These are phyloP conservation scores for Halocaridina rubra DNA, from an alignment of 2,888 invertebrate species.

Conservation along the genomic window DNA sequence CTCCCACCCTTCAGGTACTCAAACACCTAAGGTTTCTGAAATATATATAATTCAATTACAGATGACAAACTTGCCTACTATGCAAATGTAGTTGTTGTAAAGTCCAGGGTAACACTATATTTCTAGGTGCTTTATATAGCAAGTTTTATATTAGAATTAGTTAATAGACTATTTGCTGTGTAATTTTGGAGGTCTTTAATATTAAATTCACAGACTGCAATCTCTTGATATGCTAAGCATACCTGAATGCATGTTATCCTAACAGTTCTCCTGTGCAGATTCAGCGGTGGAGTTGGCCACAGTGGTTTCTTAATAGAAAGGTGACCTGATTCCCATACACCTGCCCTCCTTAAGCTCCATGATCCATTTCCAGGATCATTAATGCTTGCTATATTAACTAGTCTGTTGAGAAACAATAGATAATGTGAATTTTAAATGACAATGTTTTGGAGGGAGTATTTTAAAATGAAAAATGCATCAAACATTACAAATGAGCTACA, in stretches of 20 bases:
- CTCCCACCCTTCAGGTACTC: neutral
- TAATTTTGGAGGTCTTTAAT: no score
- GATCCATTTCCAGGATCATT: neutral
- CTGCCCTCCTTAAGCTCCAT: neutral
- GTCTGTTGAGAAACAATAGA: no score
- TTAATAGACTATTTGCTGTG: no score
- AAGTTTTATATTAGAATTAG: no score
- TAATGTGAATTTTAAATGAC: no score
- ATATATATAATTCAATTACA: neutral
- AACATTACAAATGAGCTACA: no score
- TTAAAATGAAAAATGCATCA: no score
- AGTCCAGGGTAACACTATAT: neutral
- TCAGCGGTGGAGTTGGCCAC: neutral
- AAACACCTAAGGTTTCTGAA: constrained; percentile 21
- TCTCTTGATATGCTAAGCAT: neutral
- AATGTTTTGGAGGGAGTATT: no score
- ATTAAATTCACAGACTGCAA: no score
- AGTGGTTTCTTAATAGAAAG: neutral
- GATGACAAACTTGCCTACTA: neutral
- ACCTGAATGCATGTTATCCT: neutral
- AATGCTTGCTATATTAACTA: neutral
- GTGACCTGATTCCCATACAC: neutral
- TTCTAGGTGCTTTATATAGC: no score
- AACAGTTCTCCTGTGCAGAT: neutral
- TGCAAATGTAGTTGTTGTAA: neutral